These are phyloP conservation scores for Pseudopodoces humilis DNA, from an alignment of 2,113 vertebrate species.

Conservation along the genomic window DNA sequence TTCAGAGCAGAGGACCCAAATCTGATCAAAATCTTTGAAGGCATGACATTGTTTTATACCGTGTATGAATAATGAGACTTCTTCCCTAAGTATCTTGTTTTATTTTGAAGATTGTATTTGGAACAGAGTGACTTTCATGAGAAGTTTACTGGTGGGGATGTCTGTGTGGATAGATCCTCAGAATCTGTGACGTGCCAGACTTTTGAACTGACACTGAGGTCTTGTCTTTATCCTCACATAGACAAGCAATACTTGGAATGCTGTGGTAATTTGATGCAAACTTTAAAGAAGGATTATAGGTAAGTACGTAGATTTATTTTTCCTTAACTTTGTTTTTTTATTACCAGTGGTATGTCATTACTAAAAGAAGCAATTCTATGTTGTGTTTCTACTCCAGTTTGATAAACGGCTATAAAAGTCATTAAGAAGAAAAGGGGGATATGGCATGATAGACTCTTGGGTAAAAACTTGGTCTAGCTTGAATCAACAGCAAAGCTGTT, in stretches of 20 bases:
- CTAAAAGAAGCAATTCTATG: not conserved
- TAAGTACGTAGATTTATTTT: conserved; percentile 50
- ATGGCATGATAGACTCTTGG: not conserved
- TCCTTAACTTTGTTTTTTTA: not conserved
- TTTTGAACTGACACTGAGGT: conserved; percentile 92
- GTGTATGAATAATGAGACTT: not conserved
- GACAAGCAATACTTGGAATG: conserved; percentile 92
- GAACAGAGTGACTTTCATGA: conserved; percentile 94
- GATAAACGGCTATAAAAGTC: not conserved
- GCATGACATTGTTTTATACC: not conserved
- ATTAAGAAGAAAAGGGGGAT: not conserved
- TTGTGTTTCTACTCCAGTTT: not conserved
- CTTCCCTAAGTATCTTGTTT: not conserved
- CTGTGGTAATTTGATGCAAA: conserved; percentile 95
- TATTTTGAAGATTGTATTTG: conserved; percentile 86
- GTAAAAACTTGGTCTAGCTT: not conserved
- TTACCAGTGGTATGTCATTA: not conserved
- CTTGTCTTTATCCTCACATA: conserved; percentile 96
- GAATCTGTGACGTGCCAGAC: conserved; percentile 96
- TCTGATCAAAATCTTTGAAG: not conserved
- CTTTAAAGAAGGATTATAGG: conserved; percentile 95
- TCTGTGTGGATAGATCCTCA: conserved; percentile 91
- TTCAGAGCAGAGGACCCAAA: not conserved
- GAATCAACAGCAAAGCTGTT: not conserved
- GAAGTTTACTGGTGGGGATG: conserved; percentile 86